phyloP scores from a whole-genome alignment of 2,113 vertebrate genomes.

The Phrynosoma platyrhinos region DNA sequence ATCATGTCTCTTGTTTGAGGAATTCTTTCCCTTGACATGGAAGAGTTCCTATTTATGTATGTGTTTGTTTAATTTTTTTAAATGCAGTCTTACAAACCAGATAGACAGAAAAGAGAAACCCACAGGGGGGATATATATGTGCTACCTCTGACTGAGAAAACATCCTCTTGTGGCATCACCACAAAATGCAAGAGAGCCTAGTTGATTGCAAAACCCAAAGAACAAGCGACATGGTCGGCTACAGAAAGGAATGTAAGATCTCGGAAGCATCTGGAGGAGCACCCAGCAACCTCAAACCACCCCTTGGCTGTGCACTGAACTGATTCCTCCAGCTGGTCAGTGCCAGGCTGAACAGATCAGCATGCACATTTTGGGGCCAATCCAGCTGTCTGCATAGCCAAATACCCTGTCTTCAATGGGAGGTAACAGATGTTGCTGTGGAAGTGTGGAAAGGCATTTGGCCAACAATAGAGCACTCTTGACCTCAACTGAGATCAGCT shows the following conservation, averaged over 20 bases:
- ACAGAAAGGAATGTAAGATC: constrained; percentile 2
- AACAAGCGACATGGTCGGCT: background rate
- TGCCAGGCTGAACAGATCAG: background rate
- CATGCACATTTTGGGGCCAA: background rate
- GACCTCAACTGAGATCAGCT: background rate
- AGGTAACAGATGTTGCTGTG: background rate
- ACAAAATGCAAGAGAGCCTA: background rate
- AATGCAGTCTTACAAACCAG: background rate
- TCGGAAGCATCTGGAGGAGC: background rate
- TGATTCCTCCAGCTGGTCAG: background rate
- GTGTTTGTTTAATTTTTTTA: background rate
- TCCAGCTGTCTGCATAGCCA: background rate
- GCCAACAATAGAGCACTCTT: background rate
- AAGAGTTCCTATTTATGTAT: constrained; percentile 22
- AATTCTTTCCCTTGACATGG: background rate
- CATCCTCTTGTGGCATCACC: constrained; percentile 7
- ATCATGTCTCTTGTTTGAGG: background rate
- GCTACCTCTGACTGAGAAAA: constrained; percentile 11
- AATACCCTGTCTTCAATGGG: background rate
- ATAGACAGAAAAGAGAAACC: constrained; percentile 10
- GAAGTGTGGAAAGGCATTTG: background rate
- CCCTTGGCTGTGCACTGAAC: background rate
- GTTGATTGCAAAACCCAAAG: constrained; percentile 26
- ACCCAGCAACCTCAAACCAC: background rate
- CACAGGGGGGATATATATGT: background rate